Evolutionary conservation across 2,888 invertebrate genomes (phyloP).

Genomic region (Frankliniella fusca): DNA sequence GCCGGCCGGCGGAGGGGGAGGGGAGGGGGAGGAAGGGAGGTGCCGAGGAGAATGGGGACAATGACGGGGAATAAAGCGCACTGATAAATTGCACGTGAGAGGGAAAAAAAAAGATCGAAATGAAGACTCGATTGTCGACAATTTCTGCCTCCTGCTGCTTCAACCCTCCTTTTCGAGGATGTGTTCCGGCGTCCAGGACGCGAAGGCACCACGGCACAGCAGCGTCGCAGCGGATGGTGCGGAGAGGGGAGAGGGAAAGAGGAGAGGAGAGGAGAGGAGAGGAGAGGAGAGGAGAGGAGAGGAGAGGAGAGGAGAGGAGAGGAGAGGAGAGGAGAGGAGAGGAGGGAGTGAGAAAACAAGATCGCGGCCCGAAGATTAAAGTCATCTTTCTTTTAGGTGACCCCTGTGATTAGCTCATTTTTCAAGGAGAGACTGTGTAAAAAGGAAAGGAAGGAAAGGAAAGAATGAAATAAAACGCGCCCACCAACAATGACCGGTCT

Average conservation of each 20-base stretch:
- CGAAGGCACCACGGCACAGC: too few species aligned
- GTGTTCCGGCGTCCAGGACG: too few species aligned
- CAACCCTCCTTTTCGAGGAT: too few species aligned
- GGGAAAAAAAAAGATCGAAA: too few species aligned
- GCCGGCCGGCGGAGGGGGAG: not conserved
- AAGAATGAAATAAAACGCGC: constrained; percentile 20
- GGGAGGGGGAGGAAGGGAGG: not conserved
- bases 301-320: not conserved
- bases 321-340: not conserved
- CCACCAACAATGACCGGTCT: not conserved
- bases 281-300: not conserved
- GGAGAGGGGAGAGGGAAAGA: too few species aligned
- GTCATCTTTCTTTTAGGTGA: constrained; percentile 26
- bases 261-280: too few species aligned
- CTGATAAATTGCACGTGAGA: not conserved
- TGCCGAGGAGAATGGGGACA: not conserved
- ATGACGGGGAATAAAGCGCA: not conserved
- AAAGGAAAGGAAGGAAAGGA: not conserved
- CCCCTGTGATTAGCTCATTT: constrained; percentile 22
- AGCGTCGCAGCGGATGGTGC: too few species aligned
- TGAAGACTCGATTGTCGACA: too few species aligned
- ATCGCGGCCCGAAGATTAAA: constrained; percentile 16
- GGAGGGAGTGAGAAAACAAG: not conserved
- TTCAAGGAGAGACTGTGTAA: constrained; percentile 20
- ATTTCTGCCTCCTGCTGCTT: too few species aligned